Evolutionary conservation across 2,888 invertebrate genomes (phyloP), one percentile per base, ranked within the genome.

Genomic region (Drosophila picticornis): DNA sequence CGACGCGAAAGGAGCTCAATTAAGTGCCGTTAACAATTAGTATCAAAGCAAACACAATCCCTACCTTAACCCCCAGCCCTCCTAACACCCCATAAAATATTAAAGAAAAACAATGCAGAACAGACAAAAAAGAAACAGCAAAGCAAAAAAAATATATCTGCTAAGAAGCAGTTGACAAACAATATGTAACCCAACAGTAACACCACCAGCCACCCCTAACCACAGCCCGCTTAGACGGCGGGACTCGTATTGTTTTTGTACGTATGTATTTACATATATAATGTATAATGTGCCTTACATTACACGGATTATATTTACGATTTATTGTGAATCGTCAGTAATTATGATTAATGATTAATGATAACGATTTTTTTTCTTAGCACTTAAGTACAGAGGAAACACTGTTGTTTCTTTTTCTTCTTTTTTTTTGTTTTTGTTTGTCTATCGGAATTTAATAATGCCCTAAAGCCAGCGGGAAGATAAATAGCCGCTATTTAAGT

Each of bases 1-100:
- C 98, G 91, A 97, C 97, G 50, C 95, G 96, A 80, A 96, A 96
- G 93, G 97, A 97, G 90, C 90, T 93, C 79, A 93, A 91, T 76
- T 93, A 93, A 87, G 27, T 43, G 53, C 25, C 34, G 22, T 34
- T 40, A 60, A 6, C 31, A 38, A 29, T 38, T 27, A 36, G 22
- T 22, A 32, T 16, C 29, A 52, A n/a, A 5, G 9, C n/a, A 40
- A 60, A 13, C 25, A 27, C n/a, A 25, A 22, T 50, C 32, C 22
- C 32, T 13, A 22, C 13, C 11, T 27, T 16, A 53, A n/a, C 50
- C 32, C 48, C 25, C 65, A 29, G 29, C n/a, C 43, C 27, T 29
- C 25, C 25, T 29, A 29, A 25, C 11, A 32, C 10, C 16, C 32
- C 36, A 48, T 32, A 25, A 19, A n/a, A 2, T 55, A 59, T 13